Evolutionary conservation across 2,797 vertebrate genomes (phyloP).

Genomic region (Melanotaenia boesemani): DNA sequence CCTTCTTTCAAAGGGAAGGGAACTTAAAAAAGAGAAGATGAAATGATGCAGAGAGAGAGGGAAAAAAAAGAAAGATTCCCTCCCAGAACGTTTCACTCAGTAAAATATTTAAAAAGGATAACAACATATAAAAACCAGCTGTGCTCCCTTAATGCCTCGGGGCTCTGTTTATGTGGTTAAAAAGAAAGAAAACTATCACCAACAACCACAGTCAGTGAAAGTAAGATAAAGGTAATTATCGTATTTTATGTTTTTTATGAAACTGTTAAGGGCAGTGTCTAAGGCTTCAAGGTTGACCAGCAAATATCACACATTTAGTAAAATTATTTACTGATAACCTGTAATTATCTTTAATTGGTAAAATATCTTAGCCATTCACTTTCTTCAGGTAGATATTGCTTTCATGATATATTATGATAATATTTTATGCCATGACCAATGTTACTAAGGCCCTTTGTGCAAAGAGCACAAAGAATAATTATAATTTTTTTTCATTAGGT

Average conservation of each 20-base stretch:
- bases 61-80: constrained; percentile 12
- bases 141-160: constrained; percentile 29
- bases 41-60: constrained; percentile 21
- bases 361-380: not conserved
- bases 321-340: not conserved
- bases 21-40: constrained; percentile 43
- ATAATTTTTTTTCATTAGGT: constrained; percentile 35
- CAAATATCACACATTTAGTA: not conserved
- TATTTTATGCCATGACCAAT: constrained; percentile 24
- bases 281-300: constrained; percentile 17
- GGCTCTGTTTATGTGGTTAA: constrained; percentile 32
- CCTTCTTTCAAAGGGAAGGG: constrained; percentile 63
- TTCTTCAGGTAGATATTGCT: not conserved
- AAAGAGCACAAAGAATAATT: constrained; percentile 23
- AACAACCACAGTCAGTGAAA: not conserved
- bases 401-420: not conserved
- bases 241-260: not conserved
- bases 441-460: constrained; percentile 22
- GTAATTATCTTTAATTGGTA: constrained; percentile 5
- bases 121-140: constrained; percentile 40
- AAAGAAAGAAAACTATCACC: constrained; percentile 28
- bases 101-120: constrained; percentile 54
- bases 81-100: constrained; percentile 38
- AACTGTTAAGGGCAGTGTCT: not conserved
- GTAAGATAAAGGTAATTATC: not conserved